These are phyloP conservation scores for Hipposideros armiger DNA, from an alignment of 2,113 vertebrate species.

Conservation along the genomic window DNA sequence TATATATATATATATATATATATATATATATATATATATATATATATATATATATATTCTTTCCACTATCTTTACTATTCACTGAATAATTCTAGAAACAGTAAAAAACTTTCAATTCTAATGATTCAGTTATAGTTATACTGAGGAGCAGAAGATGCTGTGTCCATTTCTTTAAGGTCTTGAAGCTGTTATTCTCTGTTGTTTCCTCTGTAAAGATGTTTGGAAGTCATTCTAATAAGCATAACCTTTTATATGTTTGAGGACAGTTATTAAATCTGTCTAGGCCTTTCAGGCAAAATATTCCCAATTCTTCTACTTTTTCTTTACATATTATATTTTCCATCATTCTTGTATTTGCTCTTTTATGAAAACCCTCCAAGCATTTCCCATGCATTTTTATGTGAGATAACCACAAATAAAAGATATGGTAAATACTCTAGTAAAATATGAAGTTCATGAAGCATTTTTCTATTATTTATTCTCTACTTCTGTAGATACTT, in stretches of 20 bases:
- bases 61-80: not conserved
- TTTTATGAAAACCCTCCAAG: not conserved
- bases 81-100: not conserved
- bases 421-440: not conserved
- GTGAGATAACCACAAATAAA: not conserved
- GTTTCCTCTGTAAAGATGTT: not conserved
- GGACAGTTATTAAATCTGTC: conserved; percentile 23
- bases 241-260: not conserved
- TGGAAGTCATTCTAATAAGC: not conserved
- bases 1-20: no score
- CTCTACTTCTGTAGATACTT: not conserved
- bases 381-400: not conserved
- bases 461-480: not conserved
- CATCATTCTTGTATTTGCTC: not conserved
- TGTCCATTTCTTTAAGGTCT: not conserved
- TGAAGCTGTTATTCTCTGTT: not conserved
- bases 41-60: not conserved
- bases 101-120: not conserved
- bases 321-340: not conserved
- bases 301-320: not conserved
- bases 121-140: not conserved
- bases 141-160: not conserved
- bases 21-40: no score
- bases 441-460: not conserved
- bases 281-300: not conserved